Evolutionary conservation across 2,888 invertebrate species (phyloP).

Genomic region (Eulithis prunata): DNA sequence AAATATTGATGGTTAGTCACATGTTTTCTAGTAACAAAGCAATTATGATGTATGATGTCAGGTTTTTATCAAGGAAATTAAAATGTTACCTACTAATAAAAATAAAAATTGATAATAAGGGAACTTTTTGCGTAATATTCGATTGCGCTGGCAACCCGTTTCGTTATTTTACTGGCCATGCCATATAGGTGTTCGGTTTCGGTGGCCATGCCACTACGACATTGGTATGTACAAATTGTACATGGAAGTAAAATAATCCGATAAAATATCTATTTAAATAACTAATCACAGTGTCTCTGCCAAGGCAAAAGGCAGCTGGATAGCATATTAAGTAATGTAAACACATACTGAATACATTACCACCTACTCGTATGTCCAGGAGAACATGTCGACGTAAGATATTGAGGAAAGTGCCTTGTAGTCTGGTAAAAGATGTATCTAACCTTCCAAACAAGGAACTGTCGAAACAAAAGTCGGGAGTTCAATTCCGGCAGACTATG

Average conservation of each 20-base stretch:
- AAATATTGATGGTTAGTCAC: too few relatives aligned
- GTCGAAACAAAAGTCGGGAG: slow-evolving; percentile 6
- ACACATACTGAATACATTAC: slow-evolving; percentile 20
- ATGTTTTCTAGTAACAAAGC: too few relatives aligned
- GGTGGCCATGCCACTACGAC: too few relatives aligned
- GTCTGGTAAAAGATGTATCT: background rate
- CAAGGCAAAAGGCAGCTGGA: slow-evolving; percentile 14
- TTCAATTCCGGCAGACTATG: background rate
- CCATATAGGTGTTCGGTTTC: too few relatives aligned
- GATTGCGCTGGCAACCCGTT: background rate
- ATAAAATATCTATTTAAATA: slow-evolving; percentile 14
- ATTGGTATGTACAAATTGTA: background rate
- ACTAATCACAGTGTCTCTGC: slow-evolving; percentile 14
- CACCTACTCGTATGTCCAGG: background rate
- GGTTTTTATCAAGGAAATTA: too few relatives aligned
- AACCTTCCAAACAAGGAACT: background rate
- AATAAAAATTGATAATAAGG: too few relatives aligned
- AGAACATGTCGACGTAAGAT: slow-evolving; percentile 1
- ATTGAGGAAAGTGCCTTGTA: slow-evolving; percentile 11
- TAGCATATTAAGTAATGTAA: slow-evolving; percentile 26
- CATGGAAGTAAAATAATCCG: background rate
- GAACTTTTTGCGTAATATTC: too few relatives aligned
- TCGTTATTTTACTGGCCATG: background rate
- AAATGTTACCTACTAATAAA: too few relatives aligned
- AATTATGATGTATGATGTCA: too few relatives aligned